Conservation (phyloP, 1,140 invertebrate species). For the Drosophila seguyi region DNA sequence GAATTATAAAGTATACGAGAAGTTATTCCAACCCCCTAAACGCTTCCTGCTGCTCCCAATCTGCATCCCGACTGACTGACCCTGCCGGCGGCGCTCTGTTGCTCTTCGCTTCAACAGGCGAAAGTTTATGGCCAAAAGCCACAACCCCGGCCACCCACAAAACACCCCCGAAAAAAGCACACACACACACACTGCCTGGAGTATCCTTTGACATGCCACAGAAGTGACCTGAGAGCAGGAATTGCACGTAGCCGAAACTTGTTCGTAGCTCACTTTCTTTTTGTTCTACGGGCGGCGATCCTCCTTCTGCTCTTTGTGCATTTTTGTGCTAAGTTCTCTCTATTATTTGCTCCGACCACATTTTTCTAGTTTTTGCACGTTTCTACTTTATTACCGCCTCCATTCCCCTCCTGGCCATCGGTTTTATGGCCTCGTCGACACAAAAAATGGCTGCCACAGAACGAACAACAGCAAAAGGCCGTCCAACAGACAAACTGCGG, state of each 20-base stretch:
- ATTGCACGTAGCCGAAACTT: constrained; percentile 79
- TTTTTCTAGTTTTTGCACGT: constrained; percentile 84
- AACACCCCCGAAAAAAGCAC: constrained; percentile 15
- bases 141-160: constrained; percentile 41
- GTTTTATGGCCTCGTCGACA: constrained; percentile 66
- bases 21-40: constrained; percentile 26
- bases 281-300: constrained; percentile 9
- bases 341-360: constrained; percentile 78
- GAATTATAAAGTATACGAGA: constrained; percentile 25
- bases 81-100: constrained; percentile 33
- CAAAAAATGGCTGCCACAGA: constrained; percentile 46
- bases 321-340: constrained; percentile 67
- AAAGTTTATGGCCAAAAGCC: constrained; percentile 79
- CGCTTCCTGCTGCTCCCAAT: background rate
- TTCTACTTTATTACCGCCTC: constrained; percentile 79
- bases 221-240: constrained; percentile 73
- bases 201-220: constrained; percentile 48
- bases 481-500: constrained; percentile 62
- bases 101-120: constrained; percentile 64
- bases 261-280: constrained; percentile 58
- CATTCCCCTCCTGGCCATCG: constrained; percentile 31
- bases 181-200: constrained; percentile 2
- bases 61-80: constrained; percentile 22
- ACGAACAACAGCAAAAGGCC: constrained; percentile 29
- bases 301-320: constrained; percentile 56